Base-by-base conservation (phyloP, 2,797 vertebrate genomes). In the Neomorphus geoffroyi region DNA sequence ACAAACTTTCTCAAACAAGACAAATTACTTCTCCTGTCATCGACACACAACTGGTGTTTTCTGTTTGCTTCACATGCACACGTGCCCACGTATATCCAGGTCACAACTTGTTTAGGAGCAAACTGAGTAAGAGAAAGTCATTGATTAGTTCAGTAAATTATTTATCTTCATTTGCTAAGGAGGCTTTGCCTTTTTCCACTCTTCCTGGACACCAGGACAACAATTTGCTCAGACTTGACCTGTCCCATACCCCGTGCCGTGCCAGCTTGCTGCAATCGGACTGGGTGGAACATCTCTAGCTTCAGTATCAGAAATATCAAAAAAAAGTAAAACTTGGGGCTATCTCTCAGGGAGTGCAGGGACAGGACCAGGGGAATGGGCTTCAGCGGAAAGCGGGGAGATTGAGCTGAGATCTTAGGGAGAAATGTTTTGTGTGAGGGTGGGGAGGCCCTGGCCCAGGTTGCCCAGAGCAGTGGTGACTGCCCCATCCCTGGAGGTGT, bases 41-140 rank as follows among this genome's bases (percentile, higher is more conserved):
- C 86, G 84, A 86, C 93, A 67, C 62, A 77, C 94, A 86, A 92
- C 92, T 90, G 92, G 65, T 88, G 86, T 61, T 91, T 80, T 80
- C 80, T 30, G 77, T 67, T 46, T 71, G 77, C 54, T 57, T 78
- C 73, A 80, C 37, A 71, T 1, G 17, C 80, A 77, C 32, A 65
- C 24, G 15, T 13, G 2, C 54, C 43, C 50, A 60, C 26, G 5
- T 33, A 27, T 12, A 77, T 75, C 41, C 62, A 51, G 64, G 81
- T 73, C 78, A 70, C 71, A 72, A 27, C 35, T 43, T 46, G 57
- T 78, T 83, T 17, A 48, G 84, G 56, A 92, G 35, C 48, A 77
- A 81, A 58, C 21, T 46, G 77, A 80, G 35, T 37, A 81, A 78
- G 58, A 83, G 66, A 78, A 86, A 65, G 53, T 50, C 2, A 90